Percentiles rank a stretch among this genome's conserved stretches.
These are phyloP conservation scores for Epirrhoe alternata DNA, from an alignment of 2,888 invertebrate genomes.

Conservation along the genomic window DNA sequence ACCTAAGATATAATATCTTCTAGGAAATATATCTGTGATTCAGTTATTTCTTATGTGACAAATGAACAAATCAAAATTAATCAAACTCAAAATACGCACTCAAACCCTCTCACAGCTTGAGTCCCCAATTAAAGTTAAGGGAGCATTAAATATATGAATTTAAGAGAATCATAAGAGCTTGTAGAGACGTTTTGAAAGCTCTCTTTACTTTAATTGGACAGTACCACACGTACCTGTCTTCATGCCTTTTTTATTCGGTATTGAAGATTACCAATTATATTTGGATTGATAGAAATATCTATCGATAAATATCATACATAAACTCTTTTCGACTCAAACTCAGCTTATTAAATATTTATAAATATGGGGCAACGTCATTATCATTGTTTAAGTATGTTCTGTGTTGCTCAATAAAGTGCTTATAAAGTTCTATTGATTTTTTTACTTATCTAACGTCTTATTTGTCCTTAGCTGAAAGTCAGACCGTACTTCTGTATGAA, in stretches of 20 bases:
- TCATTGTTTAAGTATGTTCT: neutral
- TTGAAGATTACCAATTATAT: too few relatives aligned
- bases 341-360: too few relatives aligned
- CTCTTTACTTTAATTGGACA: neutral
- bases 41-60: neutral
- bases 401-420: neutral
- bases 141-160: neutral
- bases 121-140: slow-evolving; percentile 14
- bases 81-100: slow-evolving; percentile 4
- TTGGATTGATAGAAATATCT: too few relatives aligned
- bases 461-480: neutral
- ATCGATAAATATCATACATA: too few relatives aligned
- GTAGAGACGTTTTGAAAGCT: neutral
- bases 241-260: neutral
- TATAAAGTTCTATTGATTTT: neutral
- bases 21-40: too few relatives aligned
- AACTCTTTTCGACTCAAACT: too few relatives aligned
- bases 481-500: slow-evolving; percentile 28
- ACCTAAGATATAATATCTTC: too few relatives aligned
- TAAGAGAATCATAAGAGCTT: slow-evolving; percentile 1
- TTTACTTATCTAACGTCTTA: neutral
- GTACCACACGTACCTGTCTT: neutral
- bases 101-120: slow-evolving; percentile 18
- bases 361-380: too few relatives aligned
- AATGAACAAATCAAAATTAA: neutral